phyloP scores from a whole-genome alignment of 2,797 vertebrate species.

The Iguana delicatissima region DNA sequence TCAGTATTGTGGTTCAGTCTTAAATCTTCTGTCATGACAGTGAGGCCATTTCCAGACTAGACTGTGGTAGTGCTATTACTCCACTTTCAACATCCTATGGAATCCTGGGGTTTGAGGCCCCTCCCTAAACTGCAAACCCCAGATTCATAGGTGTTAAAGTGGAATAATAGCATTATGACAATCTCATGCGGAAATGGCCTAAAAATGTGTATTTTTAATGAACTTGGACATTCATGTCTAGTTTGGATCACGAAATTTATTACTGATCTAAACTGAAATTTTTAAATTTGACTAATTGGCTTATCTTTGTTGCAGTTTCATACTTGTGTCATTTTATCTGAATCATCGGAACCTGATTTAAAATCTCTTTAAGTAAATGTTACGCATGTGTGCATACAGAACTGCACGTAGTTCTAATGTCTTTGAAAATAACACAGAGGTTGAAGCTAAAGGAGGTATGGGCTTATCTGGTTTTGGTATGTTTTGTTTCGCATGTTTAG shows the following conservation, averaged over 20 bases:
- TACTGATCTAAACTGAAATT: neutral
- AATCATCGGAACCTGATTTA: neutral
- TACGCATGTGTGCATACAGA: neutral
- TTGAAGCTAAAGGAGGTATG: too few species aligned
- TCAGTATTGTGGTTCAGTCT: slow-evolving; percentile 1
- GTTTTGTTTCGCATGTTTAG: neutral
- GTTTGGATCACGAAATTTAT: neutral
- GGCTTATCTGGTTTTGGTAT: neutral
- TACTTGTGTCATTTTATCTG: neutral
- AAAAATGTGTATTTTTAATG: neutral
- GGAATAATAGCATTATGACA: too few species aligned
- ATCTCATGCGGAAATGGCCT: too few species aligned
- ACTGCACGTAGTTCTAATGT: neutral
- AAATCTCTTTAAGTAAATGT: neutral
- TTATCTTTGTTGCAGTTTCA: neutral
- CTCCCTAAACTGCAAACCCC: too few species aligned
- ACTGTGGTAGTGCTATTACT: too few species aligned
- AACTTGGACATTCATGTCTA: neutral
- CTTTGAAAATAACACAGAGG: neutral
- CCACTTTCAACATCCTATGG: too few species aligned
- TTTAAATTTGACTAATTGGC: too few species aligned
- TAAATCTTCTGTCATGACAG: neutral
- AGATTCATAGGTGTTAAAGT: too few species aligned
- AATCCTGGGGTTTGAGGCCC: too few species aligned
- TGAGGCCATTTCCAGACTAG: too few species aligned